Base-by-base conservation (phyloP, 35 echinoderm and acorn worm species). In the Diadema setosum region DNA sequence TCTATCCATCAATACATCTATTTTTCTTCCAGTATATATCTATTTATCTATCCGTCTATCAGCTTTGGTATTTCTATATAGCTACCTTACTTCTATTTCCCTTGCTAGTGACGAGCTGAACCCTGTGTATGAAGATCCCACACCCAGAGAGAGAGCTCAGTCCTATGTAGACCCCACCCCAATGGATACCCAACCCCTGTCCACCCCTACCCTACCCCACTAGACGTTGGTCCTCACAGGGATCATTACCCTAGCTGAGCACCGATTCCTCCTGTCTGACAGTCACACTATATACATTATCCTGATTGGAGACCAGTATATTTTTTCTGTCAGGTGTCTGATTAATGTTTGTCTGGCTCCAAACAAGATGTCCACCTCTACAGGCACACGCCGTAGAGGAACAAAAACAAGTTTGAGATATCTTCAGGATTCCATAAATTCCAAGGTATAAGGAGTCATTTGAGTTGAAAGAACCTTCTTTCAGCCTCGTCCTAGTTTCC, bases 311-410 rank as follows among this genome's bases (percentile, higher is more conserved):
- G 40, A 42, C 24, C 7, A 21, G 73, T 78, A 78, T 78, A 78
- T 78, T 78, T 12, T 78, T 78, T 78, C 73, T 78, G 36, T 44
- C 73, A 41, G 73, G 36, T 78, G 44, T 36, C 73, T 78, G 73
- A 78, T 78, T 26, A 44, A 78, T 78, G 73, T 78, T 44, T 5
- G 73, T 36, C 35, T 14, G 73, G 29, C 35, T 78, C 35, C 63
- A 26, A 34, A 67, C 26, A 67, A 34, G 30, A 29, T 30, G 15
- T 26, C 27, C 63, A 67, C 15, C 63, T 34, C 15, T 14, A 67
- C 63, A 67, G 37, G 12, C 27, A 67, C 3, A 33, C 27, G 37
- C 63, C 30, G 21, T 26, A 29, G 25, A 67, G 37, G 26, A 67
- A 29, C 21, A 67, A 7, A 67, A 67, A 67, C 37, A 67, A 67